phyloP scores from a whole-genome alignment of 2,113 vertebrate species.

The Connochaetes taurinus region DNA sequence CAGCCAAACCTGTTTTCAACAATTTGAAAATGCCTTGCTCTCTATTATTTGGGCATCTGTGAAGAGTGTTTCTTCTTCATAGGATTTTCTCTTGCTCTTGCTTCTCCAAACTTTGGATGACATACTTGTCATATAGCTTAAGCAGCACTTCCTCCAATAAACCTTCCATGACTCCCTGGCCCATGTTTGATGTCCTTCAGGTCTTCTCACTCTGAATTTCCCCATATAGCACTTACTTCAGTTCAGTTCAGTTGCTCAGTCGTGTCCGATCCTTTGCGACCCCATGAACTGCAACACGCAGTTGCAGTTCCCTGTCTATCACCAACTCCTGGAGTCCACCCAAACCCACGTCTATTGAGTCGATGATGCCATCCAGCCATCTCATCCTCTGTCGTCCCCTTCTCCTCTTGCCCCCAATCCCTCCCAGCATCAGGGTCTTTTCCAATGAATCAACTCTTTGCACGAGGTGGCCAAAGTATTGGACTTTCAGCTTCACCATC shows the following conservation, averaged over 20 bases:
- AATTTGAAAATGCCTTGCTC: not conserved
- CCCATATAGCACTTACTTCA: not conserved
- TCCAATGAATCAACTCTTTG: too few species aligned
- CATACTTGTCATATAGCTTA: not conserved
- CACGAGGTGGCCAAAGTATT: too few species aligned
- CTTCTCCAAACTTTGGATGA: not conserved
- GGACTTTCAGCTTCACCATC: too few species aligned
- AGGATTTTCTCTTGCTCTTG: not conserved
- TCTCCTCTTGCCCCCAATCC: too few species aligned
- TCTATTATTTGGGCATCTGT: not conserved
- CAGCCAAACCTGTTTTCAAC: not conserved
- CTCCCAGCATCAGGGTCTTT: too few species aligned
- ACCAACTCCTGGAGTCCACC: too few species aligned
- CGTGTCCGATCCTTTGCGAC: fast-evolving
- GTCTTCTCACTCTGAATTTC: not conserved
- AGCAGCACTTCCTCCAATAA: not conserved
- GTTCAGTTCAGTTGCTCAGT: not conserved
- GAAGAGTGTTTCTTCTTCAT: not conserved
- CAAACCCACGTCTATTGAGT: too few species aligned
- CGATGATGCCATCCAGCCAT: too few species aligned
- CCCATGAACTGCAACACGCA: fast-evolving
- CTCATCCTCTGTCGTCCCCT: too few species aligned
- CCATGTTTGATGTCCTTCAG: not conserved
- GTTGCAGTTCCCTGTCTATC: too few species aligned
- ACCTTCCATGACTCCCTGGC: not conserved